Percentiles rank a stretch among this genome's conserved stretches.
Evolutionary conservation across 2,113 vertebrate genomes (phyloP).

Genomic region (Paralichthys olivaceus): DNA sequence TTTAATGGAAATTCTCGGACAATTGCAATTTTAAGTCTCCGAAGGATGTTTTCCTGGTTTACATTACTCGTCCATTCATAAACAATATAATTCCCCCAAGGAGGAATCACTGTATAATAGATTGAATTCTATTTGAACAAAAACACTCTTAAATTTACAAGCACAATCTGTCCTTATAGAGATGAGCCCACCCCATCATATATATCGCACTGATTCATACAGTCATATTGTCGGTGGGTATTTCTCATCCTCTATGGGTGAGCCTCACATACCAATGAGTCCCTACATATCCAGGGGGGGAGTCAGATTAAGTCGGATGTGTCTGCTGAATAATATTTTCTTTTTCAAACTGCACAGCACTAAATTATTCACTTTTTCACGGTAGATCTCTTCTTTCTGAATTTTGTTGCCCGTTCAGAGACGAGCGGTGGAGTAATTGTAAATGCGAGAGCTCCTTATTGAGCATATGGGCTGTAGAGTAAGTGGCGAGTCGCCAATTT

Average conservation of each 20-base stretch:
- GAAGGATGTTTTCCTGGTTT: not conserved
- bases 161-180: no score
- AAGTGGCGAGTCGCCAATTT: conserved; percentile 13
- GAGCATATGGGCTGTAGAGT: conserved; percentile 31
- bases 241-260: conserved; percentile 15
- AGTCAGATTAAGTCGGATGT: conserved; percentile 34
- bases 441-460: conserved; percentile 29
- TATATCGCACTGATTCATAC: not conserved
- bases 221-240: not conserved
- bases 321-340: conserved; percentile 35
- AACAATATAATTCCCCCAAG: no score
- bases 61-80: no score
- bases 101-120: no score
- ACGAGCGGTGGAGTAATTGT: conserved; percentile 10
- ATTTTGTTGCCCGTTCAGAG: not conserved
- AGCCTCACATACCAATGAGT: conserved; percentile 4
- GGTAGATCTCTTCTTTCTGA: not conserved
- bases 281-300: not conserved
- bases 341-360: conserved; percentile 21
- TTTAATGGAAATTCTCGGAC: not conserved
- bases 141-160: no score
- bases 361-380: conserved; percentile 50
- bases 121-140: no score
- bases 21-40: not conserved
- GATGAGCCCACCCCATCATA: not conserved